Evolutionary conservation across 2,113 vertebrate genomes (phyloP).

Genomic region (Pelusios castaneus): DNA sequence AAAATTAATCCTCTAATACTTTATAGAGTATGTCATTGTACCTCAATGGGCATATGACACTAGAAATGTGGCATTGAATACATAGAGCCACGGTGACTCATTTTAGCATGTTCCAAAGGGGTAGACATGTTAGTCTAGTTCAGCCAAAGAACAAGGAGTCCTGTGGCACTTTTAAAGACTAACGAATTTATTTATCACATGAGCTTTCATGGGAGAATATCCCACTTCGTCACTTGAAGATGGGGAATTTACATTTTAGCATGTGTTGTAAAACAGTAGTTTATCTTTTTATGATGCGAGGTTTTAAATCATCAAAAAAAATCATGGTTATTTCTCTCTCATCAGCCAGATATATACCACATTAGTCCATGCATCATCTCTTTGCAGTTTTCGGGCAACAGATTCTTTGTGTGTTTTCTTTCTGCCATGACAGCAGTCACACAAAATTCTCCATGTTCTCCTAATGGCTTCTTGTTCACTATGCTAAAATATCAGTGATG

Average conservation of each 20-base stretch:
- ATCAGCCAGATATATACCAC: background rate
- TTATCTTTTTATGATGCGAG: background rate
- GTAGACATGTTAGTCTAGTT: too few relatives aligned
- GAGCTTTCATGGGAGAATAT: too few relatives aligned
- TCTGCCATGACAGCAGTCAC: background rate
- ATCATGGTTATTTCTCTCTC: background rate
- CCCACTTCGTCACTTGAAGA: too few relatives aligned
- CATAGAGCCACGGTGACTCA: background rate
- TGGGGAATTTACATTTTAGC: too few relatives aligned
- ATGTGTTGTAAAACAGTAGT: background rate
- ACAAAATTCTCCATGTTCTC: background rate
- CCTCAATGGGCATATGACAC: background rate
- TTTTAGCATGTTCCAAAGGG: background rate
- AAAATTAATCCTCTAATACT: background rate
- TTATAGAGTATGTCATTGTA: background rate
- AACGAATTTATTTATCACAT: too few relatives aligned
- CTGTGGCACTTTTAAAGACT: too few relatives aligned
- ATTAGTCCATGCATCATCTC: background rate
- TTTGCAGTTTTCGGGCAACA: background rate
- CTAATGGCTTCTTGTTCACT: background rate
- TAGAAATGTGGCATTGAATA: background rate
- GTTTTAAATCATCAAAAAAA: background rate
- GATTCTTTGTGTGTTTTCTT: background rate
- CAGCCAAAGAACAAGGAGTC: too few relatives aligned
- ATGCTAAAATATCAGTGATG: fast-evolving